Evolutionary conservation across 30 jellyfish, hydroid and myxozoan genomes (phyloP), one percentile per base, ranked within the genome.

Genomic region (Turritopsis dohrnii): DNA sequence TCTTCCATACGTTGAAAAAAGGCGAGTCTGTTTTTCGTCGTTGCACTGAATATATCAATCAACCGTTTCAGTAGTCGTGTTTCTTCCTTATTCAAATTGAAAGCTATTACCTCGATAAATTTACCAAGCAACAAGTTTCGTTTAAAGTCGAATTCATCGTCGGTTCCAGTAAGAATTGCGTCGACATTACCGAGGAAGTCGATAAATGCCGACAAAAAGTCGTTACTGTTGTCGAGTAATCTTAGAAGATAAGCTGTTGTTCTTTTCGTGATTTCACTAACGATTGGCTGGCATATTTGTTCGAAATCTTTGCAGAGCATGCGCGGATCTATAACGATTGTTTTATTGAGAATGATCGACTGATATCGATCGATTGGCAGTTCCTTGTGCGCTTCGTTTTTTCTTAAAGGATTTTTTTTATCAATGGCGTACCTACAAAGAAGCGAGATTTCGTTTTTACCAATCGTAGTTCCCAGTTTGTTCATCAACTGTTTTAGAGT

Each of bases 171-270:
- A 69, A 69, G 16, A 23, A 27, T 27, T 1, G 77, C 77, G 30
- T 77, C 85, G 19, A 77, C 19, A 52, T 25, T 18, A 8, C 85
- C 28, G 8, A 77, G n/a, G 28, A 77, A 21, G 18, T 77, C 75
- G 16, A 77, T 77, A 26, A 77, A 16, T 29, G 52, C 5, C n/a
- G 71, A 1, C 24, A 60, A 60, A 52, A 77, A n/a, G 7, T 26
- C 85, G 85, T 29, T 53, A 29, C 85, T 77, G 72, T 77, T 30
- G 30, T 77, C 85, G 26, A 77, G 16, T 16, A 53, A 77, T 23
- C 71, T 0, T 18, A 77, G 41, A 26, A 72, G 76, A 20, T 77
- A 77, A 25, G 30, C 53, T 0, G 28, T 26, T 16, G 85, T 26
- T 23, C 74, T 52, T 77, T 27, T 30, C 21, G 30, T 53, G 0